Evolutionary conservation across 2,797 vertebrate genomes (phyloP), one percentile per base, ranked within the genome.

Genomic region (Sebastes iracundus): DNA sequence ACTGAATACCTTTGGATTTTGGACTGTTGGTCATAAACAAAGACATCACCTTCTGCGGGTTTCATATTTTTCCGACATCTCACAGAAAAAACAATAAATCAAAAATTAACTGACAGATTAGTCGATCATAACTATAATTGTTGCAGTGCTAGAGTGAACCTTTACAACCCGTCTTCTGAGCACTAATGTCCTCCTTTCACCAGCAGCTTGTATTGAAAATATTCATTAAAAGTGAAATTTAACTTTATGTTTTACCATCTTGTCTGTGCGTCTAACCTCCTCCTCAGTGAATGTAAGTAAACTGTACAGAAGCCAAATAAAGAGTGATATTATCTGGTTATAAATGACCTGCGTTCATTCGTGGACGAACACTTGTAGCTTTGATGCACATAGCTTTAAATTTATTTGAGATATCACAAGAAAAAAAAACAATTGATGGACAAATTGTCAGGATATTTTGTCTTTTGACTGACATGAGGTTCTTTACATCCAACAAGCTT

Each of bases 381-480:
- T 71, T 62, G 69, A 85, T 83, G 81, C 81, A 77, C 61, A 72
- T 10, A 82, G 83, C 28, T 71, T 71, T 66, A 49, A 1, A 62
- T 87, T 89, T 88, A 87, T 84, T 90, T 60, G 12, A 75, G 18
- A 72, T 68, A 58, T 49, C 9, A 71, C 52, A 71, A 79, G 46
- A 74, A 65, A 66, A 38, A 38, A 77, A 84, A 69, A 79, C 8
- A 70, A 61, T 9, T 49, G 2, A 61, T n/a, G 11, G 33, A 69
- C 16, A 69, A 12, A 22, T 28, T 52, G 13, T 49, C 14, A 30
- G 11, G 58, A 56, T 65, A 33, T 73, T 56, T 60, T 20, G 18
- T 61, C 22, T 42, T 64, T 67, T 66, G 60, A 75, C 16, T 27
- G 20, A 81, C 25, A 32, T 16, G 2, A 30, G 10, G 5, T 64